These are phyloP conservation scores for Chauna torquata DNA, from an alignment of 2,113 vertebrate genomes.

Conservation along the genomic window DNA sequence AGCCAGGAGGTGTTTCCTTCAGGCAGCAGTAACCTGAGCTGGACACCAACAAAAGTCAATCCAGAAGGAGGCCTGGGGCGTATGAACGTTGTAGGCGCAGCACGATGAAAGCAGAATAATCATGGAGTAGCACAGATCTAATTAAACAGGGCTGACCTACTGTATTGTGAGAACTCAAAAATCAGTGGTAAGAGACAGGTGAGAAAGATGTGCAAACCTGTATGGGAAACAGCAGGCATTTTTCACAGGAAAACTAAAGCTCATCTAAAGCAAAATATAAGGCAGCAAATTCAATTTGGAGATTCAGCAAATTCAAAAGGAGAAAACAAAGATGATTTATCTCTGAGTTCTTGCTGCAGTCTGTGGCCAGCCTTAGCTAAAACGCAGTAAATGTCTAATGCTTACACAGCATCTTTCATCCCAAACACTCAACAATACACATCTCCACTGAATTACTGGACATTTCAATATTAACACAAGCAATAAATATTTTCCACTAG, in stretches of 20 bases:
- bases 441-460: neutral
- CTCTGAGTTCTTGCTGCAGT: neutral
- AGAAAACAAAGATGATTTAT: conserved; percentile 29
- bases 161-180: neutral
- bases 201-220: neutral
- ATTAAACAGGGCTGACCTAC: neutral
- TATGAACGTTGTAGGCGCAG: rapidly evolving
- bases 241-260: neutral
- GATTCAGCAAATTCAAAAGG: neutral
- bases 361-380: neutral
- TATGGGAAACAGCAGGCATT: neutral
- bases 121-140: rapidly evolving
- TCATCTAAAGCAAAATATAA: neutral
- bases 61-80: neutral
- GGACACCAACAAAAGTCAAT: neutral
- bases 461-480: neutral
- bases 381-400: neutral
- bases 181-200: neutral
- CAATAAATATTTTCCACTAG: neutral
- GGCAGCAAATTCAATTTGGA: neutral
- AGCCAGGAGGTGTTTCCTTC: neutral
- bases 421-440: neutral
- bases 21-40: neutral
- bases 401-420: neutral
- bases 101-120: rapidly evolving